A percentile compares a stretch with the other conserved stretches of the same genome.
phyloP scores from a whole-genome alignment of 1,140 invertebrate species.

The Drosophila sechellia region DNA sequence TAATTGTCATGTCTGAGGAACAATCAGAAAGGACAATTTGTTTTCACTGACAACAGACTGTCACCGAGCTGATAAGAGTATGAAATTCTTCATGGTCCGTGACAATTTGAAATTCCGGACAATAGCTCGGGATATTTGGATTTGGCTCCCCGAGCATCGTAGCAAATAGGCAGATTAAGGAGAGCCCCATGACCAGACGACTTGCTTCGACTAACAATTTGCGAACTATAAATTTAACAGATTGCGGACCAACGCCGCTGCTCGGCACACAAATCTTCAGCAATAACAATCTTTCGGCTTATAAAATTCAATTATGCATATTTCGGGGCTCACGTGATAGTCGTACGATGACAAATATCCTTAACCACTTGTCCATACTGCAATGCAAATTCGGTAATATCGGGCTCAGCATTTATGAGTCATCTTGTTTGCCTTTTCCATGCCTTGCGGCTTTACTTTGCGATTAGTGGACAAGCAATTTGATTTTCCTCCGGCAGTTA shows the following conservation, averaged over 20 bases:
- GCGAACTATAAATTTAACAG: slow-evolving; percentile 31
- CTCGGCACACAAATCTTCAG: slow-evolving; percentile 60
- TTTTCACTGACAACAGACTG: slow-evolving; percentile 66
- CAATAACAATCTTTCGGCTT: slow-evolving; percentile 69
- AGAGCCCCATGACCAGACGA: background rate
- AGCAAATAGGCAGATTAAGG: slow-evolving; percentile 58
- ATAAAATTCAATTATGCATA: slow-evolving; percentile 80
- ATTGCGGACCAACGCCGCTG: slow-evolving; percentile 12
- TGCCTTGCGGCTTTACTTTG: slow-evolving; percentile 50
- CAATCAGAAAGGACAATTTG: slow-evolving; percentile 49
- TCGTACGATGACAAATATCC: slow-evolving; percentile 8
- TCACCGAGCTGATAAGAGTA: slow-evolving; percentile 63
- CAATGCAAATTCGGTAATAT: slow-evolving; percentile 3
- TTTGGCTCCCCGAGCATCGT: slow-evolving; percentile 30
- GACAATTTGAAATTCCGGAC: slow-evolving; percentile 54
- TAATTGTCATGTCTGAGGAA: slow-evolving; percentile 43
- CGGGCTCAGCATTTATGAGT: slow-evolving; percentile 16
- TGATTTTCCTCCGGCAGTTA: slow-evolving; percentile 45
- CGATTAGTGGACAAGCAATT: slow-evolving; percentile 63
- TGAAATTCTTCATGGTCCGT: slow-evolving; percentile 20
- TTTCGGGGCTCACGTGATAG: slow-evolving; percentile 40
- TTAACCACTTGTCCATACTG: background rate
- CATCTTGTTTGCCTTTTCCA: slow-evolving; percentile 47
- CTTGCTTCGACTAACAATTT: slow-evolving; percentile 20
- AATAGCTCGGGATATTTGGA: slow-evolving; percentile 48